Conservation (phyloP, 2,113 vertebrate species). For the Mesembrinibis cayennensis region DNA sequence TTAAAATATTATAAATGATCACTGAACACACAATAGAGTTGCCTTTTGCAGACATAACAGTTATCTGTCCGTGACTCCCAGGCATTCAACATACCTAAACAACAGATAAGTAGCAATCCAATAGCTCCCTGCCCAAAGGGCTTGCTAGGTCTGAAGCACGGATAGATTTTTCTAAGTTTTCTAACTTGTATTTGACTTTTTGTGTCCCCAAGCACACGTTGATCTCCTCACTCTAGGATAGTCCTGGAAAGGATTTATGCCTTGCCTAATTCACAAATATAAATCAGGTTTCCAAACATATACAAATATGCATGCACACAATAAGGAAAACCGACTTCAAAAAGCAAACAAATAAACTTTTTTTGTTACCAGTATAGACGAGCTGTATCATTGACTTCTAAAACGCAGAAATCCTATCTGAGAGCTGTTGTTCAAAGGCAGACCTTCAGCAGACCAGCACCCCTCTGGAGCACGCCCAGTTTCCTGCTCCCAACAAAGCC, state of each 20-base stretch:
- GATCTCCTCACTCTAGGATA: background rate
- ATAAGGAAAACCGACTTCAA: background rate
- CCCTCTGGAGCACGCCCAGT: rapidly evolving
- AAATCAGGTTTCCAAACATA: background rate
- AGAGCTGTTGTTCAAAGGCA: background rate
- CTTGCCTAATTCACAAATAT: background rate
- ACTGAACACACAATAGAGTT: rapidly evolving
- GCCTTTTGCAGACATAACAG: background rate
- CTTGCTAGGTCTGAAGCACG: rapidly evolving
- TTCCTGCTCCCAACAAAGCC: background rate
- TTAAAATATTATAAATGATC: background rate
- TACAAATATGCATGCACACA: rapidly evolving
- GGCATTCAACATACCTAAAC: background rate
- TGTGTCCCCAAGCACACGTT: background rate
- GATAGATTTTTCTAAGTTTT: background rate
- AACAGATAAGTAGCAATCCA: background rate
- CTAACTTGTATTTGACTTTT: background rate
- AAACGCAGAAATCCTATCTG: rapidly evolving
- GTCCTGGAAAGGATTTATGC: background rate
- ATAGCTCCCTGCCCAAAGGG: background rate
- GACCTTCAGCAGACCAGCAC: background rate
- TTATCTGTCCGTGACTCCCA: too few species aligned
- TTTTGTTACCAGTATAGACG: background rate
- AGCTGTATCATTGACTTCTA: background rate
- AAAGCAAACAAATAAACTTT: background rate